Evolutionary conservation across 1,140 invertebrate genomes (phyloP).

Genomic region (Tyrophagus putrescentiae): DNA sequence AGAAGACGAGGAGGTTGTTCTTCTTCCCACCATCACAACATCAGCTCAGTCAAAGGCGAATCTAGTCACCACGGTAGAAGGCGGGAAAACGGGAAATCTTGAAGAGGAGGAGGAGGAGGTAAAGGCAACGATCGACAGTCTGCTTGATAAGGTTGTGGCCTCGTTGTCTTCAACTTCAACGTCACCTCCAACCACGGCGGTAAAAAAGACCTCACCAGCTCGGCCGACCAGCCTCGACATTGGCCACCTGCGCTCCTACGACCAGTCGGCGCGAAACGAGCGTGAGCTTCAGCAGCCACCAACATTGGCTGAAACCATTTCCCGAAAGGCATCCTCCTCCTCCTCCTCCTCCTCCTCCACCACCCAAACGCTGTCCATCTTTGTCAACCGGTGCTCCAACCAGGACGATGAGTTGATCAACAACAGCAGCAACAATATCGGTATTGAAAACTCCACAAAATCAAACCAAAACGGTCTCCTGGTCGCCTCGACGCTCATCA

Average conservation of each 20-base stretch:
- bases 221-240: not conserved
- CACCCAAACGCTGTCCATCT: slow-evolving; percentile 7
- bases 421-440: not conserved
- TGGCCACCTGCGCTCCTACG: not conserved
- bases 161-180: too few relatives aligned
- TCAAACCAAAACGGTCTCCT: slow-evolving; percentile 19
- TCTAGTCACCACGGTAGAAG: too few relatives aligned
- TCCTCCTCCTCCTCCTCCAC: not conserved
- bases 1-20: not conserved
- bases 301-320: too few relatives aligned
- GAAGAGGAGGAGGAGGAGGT: too few relatives aligned
- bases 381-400: slow-evolving; percentile 6
- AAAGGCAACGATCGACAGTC: too few relatives aligned
- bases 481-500: slow-evolving; percentile 37
- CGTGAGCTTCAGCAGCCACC: not conserved
- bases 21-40: too few relatives aligned
- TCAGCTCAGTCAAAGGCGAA: too few relatives aligned
- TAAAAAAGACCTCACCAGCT: not conserved
- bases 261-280: slow-evolving; percentile 8
- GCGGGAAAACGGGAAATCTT: too few relatives aligned
- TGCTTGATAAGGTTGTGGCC: too few relatives aligned
- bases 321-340: too few relatives aligned
- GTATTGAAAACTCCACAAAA: too few relatives aligned
- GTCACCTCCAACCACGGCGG: not conserved
- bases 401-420: not conserved